Evolutionary conservation across 2,113 vertebrate species (phyloP), one percentile per base, ranked within the genome.

Genomic region (Alouatta palliata): DNA sequence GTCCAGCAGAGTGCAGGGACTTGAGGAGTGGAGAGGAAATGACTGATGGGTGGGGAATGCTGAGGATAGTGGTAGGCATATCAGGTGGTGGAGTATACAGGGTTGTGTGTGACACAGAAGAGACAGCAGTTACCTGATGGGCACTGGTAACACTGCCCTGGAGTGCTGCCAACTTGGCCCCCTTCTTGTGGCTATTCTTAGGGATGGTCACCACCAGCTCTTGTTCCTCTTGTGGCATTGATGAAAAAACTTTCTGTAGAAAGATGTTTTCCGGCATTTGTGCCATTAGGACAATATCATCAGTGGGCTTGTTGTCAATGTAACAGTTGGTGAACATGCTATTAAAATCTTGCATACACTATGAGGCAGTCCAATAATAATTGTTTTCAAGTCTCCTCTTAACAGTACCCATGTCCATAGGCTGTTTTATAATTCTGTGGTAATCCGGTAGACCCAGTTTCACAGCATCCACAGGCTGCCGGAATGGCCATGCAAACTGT

Each of bases 241-340:
- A 99, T 1, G 99, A 99, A 82, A 99, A 99, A 82, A 99, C 99
- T 96, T 99, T 99, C 98, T 99, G 99, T 88, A 99, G 92, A 83
- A 99, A 99, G 0, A 99, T 99, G 98, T 99, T 99, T 98, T 99
- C 99, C 97, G 99, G 97, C 25, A 99, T 99, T 97, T 99, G 99
- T 2, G 99, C 99, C 99, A 99, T 99, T 75, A 99, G 96, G 16
- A 99, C 99, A 0, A 99, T 99, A 93, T 99, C 99, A 85, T 99
- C 99, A 0, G 99, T 99, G 6, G 99, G 99, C 99, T 99, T 99
- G 97, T 99, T 99, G 97, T 99, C 99, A 97, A 99, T 99, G 82
- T 99, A 99, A 98, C 99, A 99, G 95, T 99, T 99, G 96, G 99
- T 99, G 97, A 99, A 99, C 99, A 99, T 99, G 95, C 99, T 99